These are phyloP conservation scores for Coenonympha arcania DNA, from an alignment of 2,888 invertebrate species.

Conservation along the genomic window DNA sequence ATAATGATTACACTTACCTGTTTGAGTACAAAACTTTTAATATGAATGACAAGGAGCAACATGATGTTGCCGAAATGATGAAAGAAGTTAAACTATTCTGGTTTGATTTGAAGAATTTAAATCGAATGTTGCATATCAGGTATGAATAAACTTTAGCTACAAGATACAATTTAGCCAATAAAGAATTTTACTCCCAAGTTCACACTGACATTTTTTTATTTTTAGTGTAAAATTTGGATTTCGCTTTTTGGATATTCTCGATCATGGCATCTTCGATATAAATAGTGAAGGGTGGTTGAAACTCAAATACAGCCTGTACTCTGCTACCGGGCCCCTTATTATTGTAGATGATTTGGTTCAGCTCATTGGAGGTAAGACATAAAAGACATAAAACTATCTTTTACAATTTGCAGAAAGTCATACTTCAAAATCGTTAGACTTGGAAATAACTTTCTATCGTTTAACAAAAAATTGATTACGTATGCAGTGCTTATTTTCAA, in stretches of 20 bases:
- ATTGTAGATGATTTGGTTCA: conserved; percentile 48
- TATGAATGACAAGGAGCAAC: conserved; percentile 39
- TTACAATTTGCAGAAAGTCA: too few relatives aligned
- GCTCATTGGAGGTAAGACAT: conserved; percentile 49
- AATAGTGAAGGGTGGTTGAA: conserved; percentile 44
- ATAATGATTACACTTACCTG: conserved; percentile 54
- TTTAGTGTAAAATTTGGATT: conserved; percentile 52
- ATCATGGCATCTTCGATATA: conserved; percentile 49
- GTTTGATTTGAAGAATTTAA: conserved; percentile 45
- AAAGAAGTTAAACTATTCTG: conserved; percentile 45
- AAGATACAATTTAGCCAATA: too few relatives aligned
- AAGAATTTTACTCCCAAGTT: too few relatives aligned
- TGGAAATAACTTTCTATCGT: too few relatives aligned
- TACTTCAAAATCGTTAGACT: too few relatives aligned
- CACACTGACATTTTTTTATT: conserved; percentile 16
- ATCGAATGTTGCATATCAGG: conserved; percentile 51
- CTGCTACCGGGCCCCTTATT: conserved; percentile 40
- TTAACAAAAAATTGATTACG: too few relatives aligned
- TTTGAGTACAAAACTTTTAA: conserved; percentile 51
- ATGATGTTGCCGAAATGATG: conserved; percentile 31
- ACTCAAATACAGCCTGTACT: conserved; percentile 42
- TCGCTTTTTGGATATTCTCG: conserved; percentile 51
- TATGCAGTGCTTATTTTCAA: too few relatives aligned
- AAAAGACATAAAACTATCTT: too few relatives aligned
- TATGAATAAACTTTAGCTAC: too few relatives aligned